Evolutionary conservation across 2,113 vertebrate species (phyloP).

Genomic region (Tonatia bakeri): DNA sequence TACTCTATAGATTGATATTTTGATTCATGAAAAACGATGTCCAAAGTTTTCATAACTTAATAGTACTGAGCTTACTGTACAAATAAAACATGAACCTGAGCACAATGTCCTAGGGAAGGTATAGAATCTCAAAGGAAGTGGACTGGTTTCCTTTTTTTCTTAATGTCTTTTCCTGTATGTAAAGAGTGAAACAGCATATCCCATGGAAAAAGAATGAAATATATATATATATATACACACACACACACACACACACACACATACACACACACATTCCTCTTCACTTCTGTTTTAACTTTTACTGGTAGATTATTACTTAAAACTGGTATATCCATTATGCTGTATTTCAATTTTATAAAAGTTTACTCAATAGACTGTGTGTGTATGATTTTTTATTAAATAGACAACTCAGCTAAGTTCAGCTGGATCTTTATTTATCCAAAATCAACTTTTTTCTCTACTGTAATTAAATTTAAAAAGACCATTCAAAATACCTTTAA

Average conservation of each 20-base stretch:
- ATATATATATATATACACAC: not conserved
- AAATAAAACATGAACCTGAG: slow-evolving; percentile 20
- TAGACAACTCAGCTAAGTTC: not conserved
- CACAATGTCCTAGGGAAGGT: not conserved
- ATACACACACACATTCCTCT: not conserved
- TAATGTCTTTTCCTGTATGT: slow-evolving; percentile 51
- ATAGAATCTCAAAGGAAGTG: not conserved
- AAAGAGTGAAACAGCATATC: not conserved
- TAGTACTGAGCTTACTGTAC: not conserved
- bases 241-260: too few species aligned
- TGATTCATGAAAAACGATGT: not conserved
- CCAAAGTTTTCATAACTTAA: not conserved
- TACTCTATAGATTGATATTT: not conserved
- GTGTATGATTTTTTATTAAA: not conserved
- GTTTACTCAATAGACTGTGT: not conserved
- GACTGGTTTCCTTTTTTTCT: slow-evolving; percentile 24
- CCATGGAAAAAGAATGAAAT: not conserved
- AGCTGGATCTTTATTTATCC: not conserved
- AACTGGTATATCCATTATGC: not conserved
- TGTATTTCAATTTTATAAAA: not conserved
- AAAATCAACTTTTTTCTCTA: not conserved
- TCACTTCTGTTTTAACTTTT: not conserved
- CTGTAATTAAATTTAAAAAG: not conserved
- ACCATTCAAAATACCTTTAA: not conserved
- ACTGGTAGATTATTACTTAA: not conserved